Evolutionary conservation across 2,797 vertebrate species (phyloP).

Genomic region (Gephyroberyx darwinii): DNA sequence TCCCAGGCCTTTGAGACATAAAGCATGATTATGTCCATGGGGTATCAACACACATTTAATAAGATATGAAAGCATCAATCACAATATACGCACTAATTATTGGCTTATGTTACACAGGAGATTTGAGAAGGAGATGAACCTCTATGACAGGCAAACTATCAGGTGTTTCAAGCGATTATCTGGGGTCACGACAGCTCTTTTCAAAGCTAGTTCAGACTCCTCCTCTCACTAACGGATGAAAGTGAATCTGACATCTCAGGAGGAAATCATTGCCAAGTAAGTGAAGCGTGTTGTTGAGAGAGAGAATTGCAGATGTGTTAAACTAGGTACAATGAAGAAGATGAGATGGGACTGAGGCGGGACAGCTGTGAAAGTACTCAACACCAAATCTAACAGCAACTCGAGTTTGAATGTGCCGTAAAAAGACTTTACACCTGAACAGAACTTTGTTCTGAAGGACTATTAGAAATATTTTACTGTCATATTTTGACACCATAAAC

Average conservation of each 20-base stretch:
- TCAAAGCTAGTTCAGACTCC: constrained; percentile 52
- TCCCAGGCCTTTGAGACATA: constrained; percentile 10
- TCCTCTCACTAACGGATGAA: constrained; percentile 55
- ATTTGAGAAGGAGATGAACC: constrained; percentile 61
- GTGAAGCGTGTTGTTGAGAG: constrained; percentile 43
- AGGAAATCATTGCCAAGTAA: constrained; percentile 52
- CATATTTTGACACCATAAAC: constrained; percentile 50
- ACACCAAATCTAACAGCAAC: constrained; percentile 50
- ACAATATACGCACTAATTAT: constrained; percentile 29
- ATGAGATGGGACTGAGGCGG: constrained; percentile 28
- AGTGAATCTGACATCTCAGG: constrained; percentile 63
- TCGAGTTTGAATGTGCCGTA: constrained; percentile 23
- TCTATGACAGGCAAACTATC: constrained; percentile 58
- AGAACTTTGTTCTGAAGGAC: constrained; percentile 37
- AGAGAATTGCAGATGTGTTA: constrained; percentile 42
- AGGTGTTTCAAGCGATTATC: constrained; percentile 47
- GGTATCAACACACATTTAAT: constrained; percentile 39
- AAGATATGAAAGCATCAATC: constrained; percentile 42
- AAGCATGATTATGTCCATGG: constrained; percentile 28
- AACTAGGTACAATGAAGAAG: constrained; percentile 27
- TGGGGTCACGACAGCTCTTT: constrained; percentile 63
- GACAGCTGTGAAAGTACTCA: constrained; percentile 47
- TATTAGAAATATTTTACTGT: constrained; percentile 15
- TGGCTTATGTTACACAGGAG: constrained; percentile 12
- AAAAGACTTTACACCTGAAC: constrained; percentile 54